Evolutionary conservation across 2,888 invertebrate genomes (phyloP), one percentile per base, ranked within the genome.

Genomic region (Aporophyla lueneburgensis): DNA sequence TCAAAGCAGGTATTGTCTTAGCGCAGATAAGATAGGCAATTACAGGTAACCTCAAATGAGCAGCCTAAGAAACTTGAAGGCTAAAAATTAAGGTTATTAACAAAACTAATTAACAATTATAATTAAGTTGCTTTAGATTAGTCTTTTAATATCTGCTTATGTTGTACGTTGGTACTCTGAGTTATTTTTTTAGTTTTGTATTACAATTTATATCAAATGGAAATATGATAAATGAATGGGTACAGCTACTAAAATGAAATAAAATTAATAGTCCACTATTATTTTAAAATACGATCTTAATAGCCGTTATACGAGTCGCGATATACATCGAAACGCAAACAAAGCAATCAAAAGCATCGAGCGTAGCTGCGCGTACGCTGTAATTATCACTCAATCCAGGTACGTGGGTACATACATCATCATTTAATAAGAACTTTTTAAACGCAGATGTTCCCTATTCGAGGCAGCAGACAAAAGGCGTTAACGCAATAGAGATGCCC

Each of bases 401-500:
- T 81, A 88, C 85, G 87, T 40, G 63, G 56, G 46, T 69, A 58
- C 53, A 70, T 71, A 58, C 67, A 75, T 87, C 71, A 73, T 79
- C 74, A 80, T 83, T 81, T 81, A 90, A 90, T 89, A 92, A 92
- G 88, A 91, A 91, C 87, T 87, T 92, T 93, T 93, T 93, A 90
- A 89, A 89, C 87, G 91, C 95, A 96, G 95, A 94, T 96, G 95
- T 93, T 93, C 93, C 70, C 78, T 75, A 73, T 80, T 82, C 65
- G 75, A 78, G 46, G 69, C 63, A 72, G 66, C 77, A 90, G 90
- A 95, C 95, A 95, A 95, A 94, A 94, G 94, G 93, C 93, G 93
- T 92, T 93, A 94, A 94, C 93, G 91, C 90, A 93, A 93, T 91
- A 92, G 92, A 94, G 93, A 93, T 92, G 90, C 90, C 85, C 88